Evolutionary conservation across 2,888 invertebrate genomes (phyloP).

Genomic region (Gonocerus acuteangulatus): DNA sequence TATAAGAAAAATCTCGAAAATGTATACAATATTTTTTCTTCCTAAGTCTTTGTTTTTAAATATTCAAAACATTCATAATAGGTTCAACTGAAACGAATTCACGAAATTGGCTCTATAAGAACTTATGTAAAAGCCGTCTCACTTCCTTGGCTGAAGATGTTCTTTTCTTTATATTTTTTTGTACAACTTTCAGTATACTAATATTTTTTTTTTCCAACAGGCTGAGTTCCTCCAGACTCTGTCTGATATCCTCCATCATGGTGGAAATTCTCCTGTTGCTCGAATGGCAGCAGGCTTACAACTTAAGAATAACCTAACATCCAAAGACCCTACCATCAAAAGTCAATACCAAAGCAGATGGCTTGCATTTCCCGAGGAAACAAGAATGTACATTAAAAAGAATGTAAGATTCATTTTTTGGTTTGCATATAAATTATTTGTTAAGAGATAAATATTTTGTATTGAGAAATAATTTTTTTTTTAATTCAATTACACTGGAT

Average conservation of each 20-base stretch:
- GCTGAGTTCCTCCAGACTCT: slow-evolving; percentile 87
- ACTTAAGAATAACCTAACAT: slow-evolving; percentile 93
- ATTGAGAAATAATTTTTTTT: background rate
- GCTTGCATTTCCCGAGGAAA: slow-evolving; percentile 82
- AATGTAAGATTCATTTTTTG: slow-evolving; percentile 65
- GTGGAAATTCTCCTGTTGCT: slow-evolving; percentile 84
- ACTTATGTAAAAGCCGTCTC: too few relatives aligned
- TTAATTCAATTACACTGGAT: background rate
- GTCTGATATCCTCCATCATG: slow-evolving; percentile 84
- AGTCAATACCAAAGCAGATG: slow-evolving; percentile 83
- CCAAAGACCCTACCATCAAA: slow-evolving; percentile 80
- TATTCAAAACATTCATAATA: too few relatives aligned
- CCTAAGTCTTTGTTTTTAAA: too few relatives aligned
- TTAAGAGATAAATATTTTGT: background rate
- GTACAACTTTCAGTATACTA: too few relatives aligned
- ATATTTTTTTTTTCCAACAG: too few relatives aligned
- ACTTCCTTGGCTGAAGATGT: too few relatives aligned
- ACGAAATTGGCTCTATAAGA: too few relatives aligned
- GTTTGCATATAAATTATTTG: background rate
- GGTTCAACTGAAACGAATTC: too few relatives aligned
- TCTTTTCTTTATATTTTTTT: too few relatives aligned
- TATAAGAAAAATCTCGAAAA: too few relatives aligned
- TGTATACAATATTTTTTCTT: too few relatives aligned
- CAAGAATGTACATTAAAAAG: slow-evolving; percentile 81
- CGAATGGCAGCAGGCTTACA: slow-evolving; percentile 98